A percentile compares a stretch with the other conserved stretches of the same genome.
These are phyloP conservation scores for Ataeniobius toweri DNA, from an alignment of 2,797 vertebrate genomes.

Conservation along the genomic window DNA sequence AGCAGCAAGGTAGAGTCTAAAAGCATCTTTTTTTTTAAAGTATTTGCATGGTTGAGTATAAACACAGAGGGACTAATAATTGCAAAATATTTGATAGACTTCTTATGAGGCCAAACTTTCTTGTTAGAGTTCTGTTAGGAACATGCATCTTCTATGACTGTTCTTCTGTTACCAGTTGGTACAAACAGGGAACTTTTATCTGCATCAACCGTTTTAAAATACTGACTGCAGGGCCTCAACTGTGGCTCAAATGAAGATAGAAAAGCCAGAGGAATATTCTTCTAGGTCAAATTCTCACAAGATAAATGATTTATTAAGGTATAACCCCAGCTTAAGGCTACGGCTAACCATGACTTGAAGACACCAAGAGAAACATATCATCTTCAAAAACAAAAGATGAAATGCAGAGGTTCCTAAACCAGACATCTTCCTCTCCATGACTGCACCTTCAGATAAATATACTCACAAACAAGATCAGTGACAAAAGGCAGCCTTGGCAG, in stretches of 20 bases:
- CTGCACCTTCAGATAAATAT: neutral
- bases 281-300: neutral
- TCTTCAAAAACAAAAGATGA: neutral
- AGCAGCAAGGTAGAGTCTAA: neutral
- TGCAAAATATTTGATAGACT: neutral
- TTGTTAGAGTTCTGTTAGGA: neutral
- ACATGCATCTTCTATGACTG: neutral
- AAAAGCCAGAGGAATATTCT: neutral
- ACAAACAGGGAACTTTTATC: neutral
- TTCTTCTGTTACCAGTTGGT: neutral
- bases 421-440: neutral
- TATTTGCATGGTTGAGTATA: neutral
- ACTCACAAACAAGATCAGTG: neutral
- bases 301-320: neutral
- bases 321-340: neutral
- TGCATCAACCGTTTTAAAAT: neutral
- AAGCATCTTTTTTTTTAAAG: neutral
- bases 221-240: neutral
- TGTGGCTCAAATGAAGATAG: neutral
- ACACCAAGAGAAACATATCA: neutral
- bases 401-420: neutral
- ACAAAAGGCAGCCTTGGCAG: too few species aligned
- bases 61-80: neutral
- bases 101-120: neutral
- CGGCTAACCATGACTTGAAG: neutral